Base-by-base conservation (phyloP, 2,888 invertebrate genomes). In the Zygaena filipendulae region DNA sequence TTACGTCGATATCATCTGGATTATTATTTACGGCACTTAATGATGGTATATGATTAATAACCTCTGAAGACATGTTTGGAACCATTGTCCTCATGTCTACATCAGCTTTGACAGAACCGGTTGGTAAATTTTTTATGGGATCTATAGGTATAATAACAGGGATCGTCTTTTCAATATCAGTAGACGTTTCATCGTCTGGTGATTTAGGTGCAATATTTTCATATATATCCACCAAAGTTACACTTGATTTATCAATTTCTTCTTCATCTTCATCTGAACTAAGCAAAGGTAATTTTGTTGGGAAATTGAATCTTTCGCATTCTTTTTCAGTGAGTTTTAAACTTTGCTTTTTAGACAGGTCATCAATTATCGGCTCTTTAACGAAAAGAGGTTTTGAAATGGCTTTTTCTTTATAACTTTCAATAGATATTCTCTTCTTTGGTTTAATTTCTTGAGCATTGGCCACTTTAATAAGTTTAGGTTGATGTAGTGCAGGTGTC, bases 251-350 rank as follows among this genome's bases (percentile, higher is more conserved):
- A 21, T 38, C 40, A 26, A 43, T 39, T 18, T 49, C 48, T 18
- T 49, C 48, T 11, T 68, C 63, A 21, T 59, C 61, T 11, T 71
- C 69, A 8, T 66, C 66, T 35, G 56, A 61, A 26, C 64, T 60
- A 31, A 57, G 56, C 7, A 69, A 38, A 4, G 59, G 44, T 29
- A 63, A 36, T 44, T 59, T 64, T 21, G 48, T 38, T 6, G 63
- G 52, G 27, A 77, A 54, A 42, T 75, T 68, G 37, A 80, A 80
- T 32, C 80, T 56, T 55, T 77, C 75, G 34, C 63, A 70, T 55
- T 81, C 81, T 43, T 80, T 79, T 32, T 72, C 72, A 1, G 81
- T 80, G 26, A 81, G 55, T 42, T 71, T 79, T 8, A 77, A 39
- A 34, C 75, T 77, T 40, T 64, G 59, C 49, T 72, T 75, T 44